Conservation (phyloP, 2,888 invertebrate species). For the Zhuqinia jingwanae region DNA sequence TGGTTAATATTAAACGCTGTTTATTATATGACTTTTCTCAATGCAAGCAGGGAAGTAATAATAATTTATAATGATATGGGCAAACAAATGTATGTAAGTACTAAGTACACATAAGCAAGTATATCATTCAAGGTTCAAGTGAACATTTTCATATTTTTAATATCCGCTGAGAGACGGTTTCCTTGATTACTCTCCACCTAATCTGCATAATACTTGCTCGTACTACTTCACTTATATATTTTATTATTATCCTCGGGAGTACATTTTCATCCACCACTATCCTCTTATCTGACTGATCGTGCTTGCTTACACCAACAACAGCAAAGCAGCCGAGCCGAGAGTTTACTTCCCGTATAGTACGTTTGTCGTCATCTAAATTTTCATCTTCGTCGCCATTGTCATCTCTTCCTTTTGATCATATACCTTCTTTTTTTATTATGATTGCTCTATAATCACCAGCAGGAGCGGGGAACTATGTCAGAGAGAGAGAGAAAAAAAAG, state of each 20-base stretch:
- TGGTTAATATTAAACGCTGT: neutral
- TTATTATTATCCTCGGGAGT: neutral
- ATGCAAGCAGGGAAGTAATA: too few relatives aligned
- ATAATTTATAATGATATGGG: too few relatives aligned
- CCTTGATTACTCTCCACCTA: constrained; percentile 27
- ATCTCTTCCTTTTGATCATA: neutral
- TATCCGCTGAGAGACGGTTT: constrained; percentile 33
- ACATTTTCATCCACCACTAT: neutral
- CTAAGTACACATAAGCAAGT: neutral
- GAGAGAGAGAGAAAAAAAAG: too few relatives aligned
- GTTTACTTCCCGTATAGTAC: neutral
- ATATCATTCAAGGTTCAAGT: constrained; percentile 11
- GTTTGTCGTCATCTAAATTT: neutral
- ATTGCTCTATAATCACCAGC: constrained; percentile 33
- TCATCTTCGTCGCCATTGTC: neutral
- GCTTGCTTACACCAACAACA: too few relatives aligned
- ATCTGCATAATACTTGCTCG: neutral
- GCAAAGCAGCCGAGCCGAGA: too few relatives aligned
- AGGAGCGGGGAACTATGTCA: neutral
- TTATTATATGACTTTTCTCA: too few relatives aligned
- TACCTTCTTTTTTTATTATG: constrained; percentile 30
- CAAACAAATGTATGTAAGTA: neutral
- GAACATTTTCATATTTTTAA: constrained; percentile 39
- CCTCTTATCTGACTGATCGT: neutral
- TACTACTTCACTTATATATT: neutral